A percentile compares a stretch with the other conserved stretches of the same genome.
Conservation (phyloP, 2,113 vertebrate species). For the Cavia porcellus region DNA sequence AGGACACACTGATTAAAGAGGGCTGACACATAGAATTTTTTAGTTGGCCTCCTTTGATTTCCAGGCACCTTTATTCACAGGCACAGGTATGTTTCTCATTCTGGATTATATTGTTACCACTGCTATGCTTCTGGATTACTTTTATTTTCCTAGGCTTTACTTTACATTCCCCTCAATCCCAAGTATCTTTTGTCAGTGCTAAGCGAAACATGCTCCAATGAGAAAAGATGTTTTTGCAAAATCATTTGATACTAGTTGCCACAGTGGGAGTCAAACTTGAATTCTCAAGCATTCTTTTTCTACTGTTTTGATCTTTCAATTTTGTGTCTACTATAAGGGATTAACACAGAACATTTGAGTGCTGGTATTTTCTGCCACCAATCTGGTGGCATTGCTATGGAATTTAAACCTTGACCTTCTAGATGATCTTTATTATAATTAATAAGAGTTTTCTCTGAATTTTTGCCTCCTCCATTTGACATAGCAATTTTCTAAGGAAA, state of each 20-base stretch:
- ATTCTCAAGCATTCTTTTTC: slow-evolving; percentile 35
- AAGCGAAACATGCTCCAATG: background rate
- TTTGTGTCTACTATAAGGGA: background rate
- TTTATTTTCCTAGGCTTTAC: slow-evolving; percentile 39
- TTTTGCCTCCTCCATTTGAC: slow-evolving; percentile 57
- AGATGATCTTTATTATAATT: slow-evolving; percentile 52
- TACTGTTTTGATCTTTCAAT: background rate
- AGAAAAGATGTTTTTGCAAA: slow-evolving; percentile 50
- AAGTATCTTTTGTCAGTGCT: background rate
- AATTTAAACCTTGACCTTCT: slow-evolving; percentile 38
- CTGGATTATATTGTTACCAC: background rate
- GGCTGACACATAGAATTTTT: background rate
- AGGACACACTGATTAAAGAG: background rate
- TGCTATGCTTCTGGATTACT: background rate
- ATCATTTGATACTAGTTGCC: background rate
- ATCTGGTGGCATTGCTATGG: background rate
- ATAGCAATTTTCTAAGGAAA: slow-evolving; percentile 74
- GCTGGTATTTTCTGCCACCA: background rate
- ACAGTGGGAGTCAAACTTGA: slow-evolving; percentile 21
- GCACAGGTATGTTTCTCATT: background rate
- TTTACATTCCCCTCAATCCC: background rate
- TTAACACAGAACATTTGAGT: background rate
- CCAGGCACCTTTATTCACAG: background rate
- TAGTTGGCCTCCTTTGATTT: background rate
- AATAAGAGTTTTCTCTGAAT: slow-evolving; percentile 48